A percentile compares a stretch with the other conserved stretches of the same genome.
These are phyloP conservation scores for Caenorhabditis remanei DNA, from an alignment of 1,140 invertebrate genomes.

Conservation along the genomic window DNA sequence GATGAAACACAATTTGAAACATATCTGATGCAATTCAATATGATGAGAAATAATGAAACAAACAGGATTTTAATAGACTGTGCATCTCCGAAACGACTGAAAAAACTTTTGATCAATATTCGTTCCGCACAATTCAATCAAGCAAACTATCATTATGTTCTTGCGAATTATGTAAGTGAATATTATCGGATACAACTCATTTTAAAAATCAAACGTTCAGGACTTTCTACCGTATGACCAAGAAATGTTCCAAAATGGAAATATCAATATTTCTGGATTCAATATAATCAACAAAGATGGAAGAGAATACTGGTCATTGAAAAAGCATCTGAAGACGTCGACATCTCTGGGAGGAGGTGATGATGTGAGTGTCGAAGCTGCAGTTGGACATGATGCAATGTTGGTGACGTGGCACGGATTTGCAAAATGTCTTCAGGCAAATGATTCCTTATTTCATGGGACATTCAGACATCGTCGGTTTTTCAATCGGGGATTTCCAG, in stretches of 20 bases:
- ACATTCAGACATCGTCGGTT: constrained; percentile 76
- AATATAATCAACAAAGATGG: constrained; percentile 73
- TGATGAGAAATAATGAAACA: constrained; percentile 57
- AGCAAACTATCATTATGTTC: constrained; percentile 76
- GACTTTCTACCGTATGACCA: constrained; percentile 78
- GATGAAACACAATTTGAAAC: constrained; percentile 73
- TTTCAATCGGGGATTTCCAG: constrained; percentile 71
- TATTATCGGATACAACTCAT: not conserved
- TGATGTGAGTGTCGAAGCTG: constrained; percentile 63
- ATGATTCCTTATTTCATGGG: constrained; percentile 76
- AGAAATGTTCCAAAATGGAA: constrained; percentile 78
- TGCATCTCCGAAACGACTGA: constrained; percentile 69
- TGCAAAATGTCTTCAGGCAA: constrained; percentile 68
- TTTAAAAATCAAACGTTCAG: constrained; percentile 59
- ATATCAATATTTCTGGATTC: constrained; percentile 79
- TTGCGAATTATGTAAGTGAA: constrained; percentile 72
- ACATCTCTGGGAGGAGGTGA: constrained; percentile 15
- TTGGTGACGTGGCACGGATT: constrained; percentile 75
- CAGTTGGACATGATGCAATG: constrained; percentile 76
- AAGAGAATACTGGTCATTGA: constrained; percentile 63
- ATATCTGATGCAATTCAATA: constrained; percentile 68
- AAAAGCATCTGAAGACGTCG: constrained; percentile 62
- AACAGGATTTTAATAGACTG: constrained; percentile 69
- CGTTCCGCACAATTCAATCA: constrained; percentile 77
- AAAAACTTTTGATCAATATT: constrained; percentile 75